These are phyloP conservation scores for Daktulosphaira vitifoliae DNA, from an alignment of 1,140 invertebrate species.

Conservation along the genomic window DNA sequence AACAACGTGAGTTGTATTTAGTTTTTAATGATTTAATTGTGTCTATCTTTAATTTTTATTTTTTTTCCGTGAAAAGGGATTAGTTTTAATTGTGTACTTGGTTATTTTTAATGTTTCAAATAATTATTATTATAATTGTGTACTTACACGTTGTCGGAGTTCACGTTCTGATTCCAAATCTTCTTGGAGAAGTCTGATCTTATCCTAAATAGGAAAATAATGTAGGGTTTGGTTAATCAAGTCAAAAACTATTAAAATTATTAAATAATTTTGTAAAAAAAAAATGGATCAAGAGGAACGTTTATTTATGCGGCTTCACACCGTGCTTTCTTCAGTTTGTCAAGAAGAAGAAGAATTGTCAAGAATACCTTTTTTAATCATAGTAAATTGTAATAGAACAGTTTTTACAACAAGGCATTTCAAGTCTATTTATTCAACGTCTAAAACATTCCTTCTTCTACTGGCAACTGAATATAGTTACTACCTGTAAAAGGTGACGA, in stretches of 20 bases:
- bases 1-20: too few relatives aligned
- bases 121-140: too few relatives aligned
- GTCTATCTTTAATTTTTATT: too few relatives aligned
- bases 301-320: slow-evolving; percentile 1
- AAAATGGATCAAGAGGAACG: not conserved
- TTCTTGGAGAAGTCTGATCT: slow-evolving; percentile 93
- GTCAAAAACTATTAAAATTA: slow-evolving; percentile 16
- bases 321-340: slow-evolving; percentile 22
- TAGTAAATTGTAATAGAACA: too few relatives aligned
- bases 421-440: not conserved
- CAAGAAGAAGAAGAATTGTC: slow-evolving; percentile 16
- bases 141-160: slow-evolving; percentile 89
- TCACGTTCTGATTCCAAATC: slow-evolving; percentile 95
- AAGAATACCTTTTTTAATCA: too few relatives aligned
- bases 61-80: too few relatives aligned
- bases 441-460: slow-evolving; percentile 17
- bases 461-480: slow-evolving; percentile 11
- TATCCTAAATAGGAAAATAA: slow-evolving; percentile 68
- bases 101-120: too few relatives aligned
- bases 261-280: slow-evolving; percentile 14
- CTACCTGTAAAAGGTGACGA: slow-evolving; percentile 17
- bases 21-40: too few relatives aligned
- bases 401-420: too few relatives aligned
- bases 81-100: too few relatives aligned
- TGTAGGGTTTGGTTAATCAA: slow-evolving; percentile 32